Base-by-base conservation (phyloP, 1,140 invertebrate genomes). In the Probaryconus sp. region DNA sequence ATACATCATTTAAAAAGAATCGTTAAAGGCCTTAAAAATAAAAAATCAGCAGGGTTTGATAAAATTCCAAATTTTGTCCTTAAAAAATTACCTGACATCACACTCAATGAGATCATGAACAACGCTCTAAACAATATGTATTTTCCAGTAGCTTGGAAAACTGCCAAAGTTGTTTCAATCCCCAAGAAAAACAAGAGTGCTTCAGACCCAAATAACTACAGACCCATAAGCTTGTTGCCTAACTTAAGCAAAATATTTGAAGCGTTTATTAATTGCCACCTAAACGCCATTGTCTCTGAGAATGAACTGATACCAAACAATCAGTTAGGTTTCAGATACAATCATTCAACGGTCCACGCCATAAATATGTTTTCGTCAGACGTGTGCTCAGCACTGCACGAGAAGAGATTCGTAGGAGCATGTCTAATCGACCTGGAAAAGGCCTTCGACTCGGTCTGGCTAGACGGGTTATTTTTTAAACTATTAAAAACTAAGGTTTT, bases 181-280 rank as follows among this genome's bases (percentile, higher is more conserved):
- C 5, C 9, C 7, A 71, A 76, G 40, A 68, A 68, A 43, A 24
- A 18, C 9, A 58, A 78, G 40, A 18, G 42, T 5, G 5, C 17
- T 2, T 9, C 3, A 0, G 16, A 51, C 3, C 33, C 61, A 1
- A 3, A n/a, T 1, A 73, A 26, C 13, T 68, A 68, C 16, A 11
- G 58, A 18, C 82, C 83, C 7, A 85, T 86, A 4, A 83, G 78
- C 33, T 56, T 85, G 5, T 73, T 83, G 9, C 65, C 58, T 11
- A 68, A 48, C 13, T 16, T 83, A 6, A 67, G 72, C 14, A 85
- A 84, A 71, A 33, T 83, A 1, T 55, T 55, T 16, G 42, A 65
- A 55, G 17, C 30, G 10, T 0, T 47, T 2, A 37, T 65, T 0
- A 65, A 65, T 7, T 9, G 11, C 10, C 9, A n/a, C 11, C 5